A percentile compares a stretch with the other conserved stretches of the same genome.
phyloP scores from a whole-genome alignment of 2,113 vertebrate genomes.

The Ranitomeya imitator region DNA sequence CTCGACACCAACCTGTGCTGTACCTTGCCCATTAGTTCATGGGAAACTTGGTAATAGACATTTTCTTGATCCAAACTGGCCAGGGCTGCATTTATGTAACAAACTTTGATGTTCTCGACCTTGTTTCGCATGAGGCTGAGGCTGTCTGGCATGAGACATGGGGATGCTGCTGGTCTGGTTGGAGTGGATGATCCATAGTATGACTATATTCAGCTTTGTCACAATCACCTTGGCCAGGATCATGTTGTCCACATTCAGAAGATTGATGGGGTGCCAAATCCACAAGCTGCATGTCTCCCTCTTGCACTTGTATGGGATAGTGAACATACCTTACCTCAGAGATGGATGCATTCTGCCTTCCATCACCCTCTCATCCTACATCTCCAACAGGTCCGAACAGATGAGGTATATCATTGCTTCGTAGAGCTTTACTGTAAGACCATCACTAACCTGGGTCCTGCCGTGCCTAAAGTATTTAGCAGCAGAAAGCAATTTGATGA shows the following conservation, averaged over 20 bases:
- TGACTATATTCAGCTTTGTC: neutral
- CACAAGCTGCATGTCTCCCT: neutral
- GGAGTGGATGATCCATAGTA: neutral
- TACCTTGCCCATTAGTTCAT: neutral
- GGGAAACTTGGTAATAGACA: neutral
- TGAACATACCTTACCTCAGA: neutral
- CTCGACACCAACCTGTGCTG: no score
- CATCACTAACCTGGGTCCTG: neutral
- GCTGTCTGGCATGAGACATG: neutral
- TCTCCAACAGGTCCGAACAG: no score
- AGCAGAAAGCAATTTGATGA: neutral
- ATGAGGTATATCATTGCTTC: no score
- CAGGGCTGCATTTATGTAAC: neutral
- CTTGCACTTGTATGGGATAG: constrained; percentile 16
- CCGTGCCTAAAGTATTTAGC: neutral
- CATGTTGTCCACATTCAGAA: constrained; percentile 8
- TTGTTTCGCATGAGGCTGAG: neutral
- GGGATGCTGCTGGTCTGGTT: neutral
- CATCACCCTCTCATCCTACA: neutral
- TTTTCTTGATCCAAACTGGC: constrained; percentile 12
- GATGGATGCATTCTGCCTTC: neutral
- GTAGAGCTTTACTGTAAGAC: neutral
- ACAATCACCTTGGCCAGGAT: no score
- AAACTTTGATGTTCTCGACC: neutral
- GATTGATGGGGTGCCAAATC: neutral